These are phyloP conservation scores for Bujurquina vittata DNA, from an alignment of 2,113 vertebrate species.

Conservation along the genomic window DNA sequence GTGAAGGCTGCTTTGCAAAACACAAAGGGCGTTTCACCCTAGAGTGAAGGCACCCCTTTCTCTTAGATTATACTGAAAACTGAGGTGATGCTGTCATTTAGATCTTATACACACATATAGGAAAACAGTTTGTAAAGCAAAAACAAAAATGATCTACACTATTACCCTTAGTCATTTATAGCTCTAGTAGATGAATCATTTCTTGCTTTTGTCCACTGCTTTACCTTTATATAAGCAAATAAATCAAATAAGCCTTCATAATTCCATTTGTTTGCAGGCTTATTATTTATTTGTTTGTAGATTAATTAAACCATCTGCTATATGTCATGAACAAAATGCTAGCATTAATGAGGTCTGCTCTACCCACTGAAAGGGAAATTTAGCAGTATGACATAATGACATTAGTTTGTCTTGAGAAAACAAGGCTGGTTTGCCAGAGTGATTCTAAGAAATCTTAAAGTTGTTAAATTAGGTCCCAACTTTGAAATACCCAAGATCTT, in stretches of 20 bases:
- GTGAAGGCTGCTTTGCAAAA: constrained; percentile 10
- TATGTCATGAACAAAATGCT: neutral
- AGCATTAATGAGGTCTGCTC: neutral
- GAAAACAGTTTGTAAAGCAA: neutral
- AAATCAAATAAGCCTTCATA: neutral
- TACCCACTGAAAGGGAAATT: constrained; percentile 9
- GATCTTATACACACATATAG: neutral
- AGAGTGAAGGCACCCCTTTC: constrained; percentile 1
- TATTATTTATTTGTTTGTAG: neutral
- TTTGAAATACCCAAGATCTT: neutral
- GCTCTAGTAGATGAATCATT: neutral
- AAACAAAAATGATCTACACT: neutral
- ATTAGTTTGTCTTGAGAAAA: constrained; percentile 22
- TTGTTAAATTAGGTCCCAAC: constrained; percentile 9
- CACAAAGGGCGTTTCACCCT: constrained; percentile 18
- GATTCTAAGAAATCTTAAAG: constrained; percentile 13
- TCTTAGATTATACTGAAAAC: constrained; percentile 15
- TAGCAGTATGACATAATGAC: neutral
- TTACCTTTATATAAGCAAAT: neutral
- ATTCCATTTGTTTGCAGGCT: constrained; percentile 5
- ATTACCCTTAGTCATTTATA: neutral
- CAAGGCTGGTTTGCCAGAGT: neutral
- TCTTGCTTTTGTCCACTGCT: neutral
- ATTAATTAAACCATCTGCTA: neutral
- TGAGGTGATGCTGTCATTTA: neutral